Percentiles rank a stretch among this genome's conserved stretches.
Conservation (phyloP, 2,797 vertebrate species). For the Melanotaenia maccullochi region DNA sequence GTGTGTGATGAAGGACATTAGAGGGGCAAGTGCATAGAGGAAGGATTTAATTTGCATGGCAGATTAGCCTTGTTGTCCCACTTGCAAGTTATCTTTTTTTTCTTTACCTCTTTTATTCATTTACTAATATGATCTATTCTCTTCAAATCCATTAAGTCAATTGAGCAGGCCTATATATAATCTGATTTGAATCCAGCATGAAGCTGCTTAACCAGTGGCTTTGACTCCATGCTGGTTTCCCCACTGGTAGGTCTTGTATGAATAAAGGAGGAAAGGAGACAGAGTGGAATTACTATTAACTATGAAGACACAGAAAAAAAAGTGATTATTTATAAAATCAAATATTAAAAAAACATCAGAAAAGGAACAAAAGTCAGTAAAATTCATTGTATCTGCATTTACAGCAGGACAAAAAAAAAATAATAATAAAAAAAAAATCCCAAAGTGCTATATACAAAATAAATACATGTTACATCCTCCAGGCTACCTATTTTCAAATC, state of each 20-base stretch:
- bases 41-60: constrained; percentile 99
- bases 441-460: constrained; percentile 67
- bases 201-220: constrained; percentile 88
- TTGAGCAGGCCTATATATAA: constrained; percentile 92
- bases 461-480: constrained; percentile 75
- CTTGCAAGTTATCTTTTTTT: constrained; percentile 79
- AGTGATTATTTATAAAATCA: background rate
- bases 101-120: constrained; percentile 77
- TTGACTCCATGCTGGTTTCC: constrained; percentile 67
- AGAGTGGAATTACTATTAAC: background rate
- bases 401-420: constrained; percentile 12
- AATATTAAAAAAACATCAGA: background rate
- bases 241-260: constrained; percentile 24
- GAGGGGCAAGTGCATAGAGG: constrained; percentile 91
- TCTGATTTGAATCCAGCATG: constrained; percentile 95
- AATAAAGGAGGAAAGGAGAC: constrained; percentile 26
- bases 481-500: constrained; percentile 77
- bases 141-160: constrained; percentile 98
- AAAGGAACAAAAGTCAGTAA: constrained; percentile 12
- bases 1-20: constrained; percentile 96
- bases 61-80: constrained; percentile 97
- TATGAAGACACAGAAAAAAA: constrained; percentile 25
- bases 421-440: constrained; percentile 25
- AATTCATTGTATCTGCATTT: constrained; percentile 45
- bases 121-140: constrained; percentile 97